Evolutionary conservation across 2,888 invertebrate genomes (phyloP), one percentile per base, ranked within the genome.

Genomic region (Gonocerus acuteangulatus): DNA sequence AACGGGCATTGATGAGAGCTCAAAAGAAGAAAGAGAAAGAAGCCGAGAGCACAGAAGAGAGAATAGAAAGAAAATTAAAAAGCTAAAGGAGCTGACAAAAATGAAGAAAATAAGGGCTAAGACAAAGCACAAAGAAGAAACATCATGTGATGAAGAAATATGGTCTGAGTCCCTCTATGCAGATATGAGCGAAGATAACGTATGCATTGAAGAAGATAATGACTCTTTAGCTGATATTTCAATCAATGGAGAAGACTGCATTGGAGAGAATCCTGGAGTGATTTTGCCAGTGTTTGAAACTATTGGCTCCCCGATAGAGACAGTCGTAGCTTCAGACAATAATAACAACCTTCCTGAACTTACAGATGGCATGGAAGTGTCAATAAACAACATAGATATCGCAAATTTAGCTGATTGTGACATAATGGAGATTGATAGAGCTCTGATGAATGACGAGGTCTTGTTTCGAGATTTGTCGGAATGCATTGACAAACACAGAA

Each of bases 21-120:
- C n/a, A n/a, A 48, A 21, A 48, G 48, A 48, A 48, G 48, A 2
- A 48, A 48, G 48, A 48, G 48, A 48, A 48, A 48, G 48, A 21
- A 48, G 48, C 18, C 18, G 9, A 21, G 48, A 48, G 48, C 1
- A 9, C n/a, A n/a, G n/a, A 45, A 18, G 21, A 45, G 45, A 45
- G 21, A 18, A 45, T 18, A 45, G 45, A 45, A 45, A 45, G 13
- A 45, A 45, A 45, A 45, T 2, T 45, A 13, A 9, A 45, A 21
- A 45, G 45, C 45, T 9, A 13, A 45, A 9, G 2, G 45, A 45
- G 45, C 45, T 45, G 2, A 7, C 18, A 45, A 45, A 7, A 2
- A 45, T 45, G 3, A 9, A 45, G 45, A 45, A 9, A 45, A 45
- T 21, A 45, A 4, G 2, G 13, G 45, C 45, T 45, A 2, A 7